Evolutionary conservation across 30 jellyfish, hydroid and myxozoan genomes (phyloP).

Genomic region (Sanderia malayensis): DNA sequence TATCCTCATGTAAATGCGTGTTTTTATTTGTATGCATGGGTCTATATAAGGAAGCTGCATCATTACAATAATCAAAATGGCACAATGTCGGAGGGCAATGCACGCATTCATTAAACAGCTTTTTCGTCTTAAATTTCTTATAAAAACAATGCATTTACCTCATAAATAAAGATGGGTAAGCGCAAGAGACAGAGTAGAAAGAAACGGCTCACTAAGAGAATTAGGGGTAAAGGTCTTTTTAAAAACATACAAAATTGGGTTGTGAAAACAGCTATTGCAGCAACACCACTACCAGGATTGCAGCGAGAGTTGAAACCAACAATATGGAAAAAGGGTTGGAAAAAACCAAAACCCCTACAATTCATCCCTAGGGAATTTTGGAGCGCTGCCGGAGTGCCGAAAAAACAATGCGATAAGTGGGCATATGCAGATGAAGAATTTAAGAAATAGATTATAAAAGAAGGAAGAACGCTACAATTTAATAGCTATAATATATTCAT

Average conservation of each 20-base stretch:
- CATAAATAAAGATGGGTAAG: not conserved
- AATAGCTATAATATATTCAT: not conserved
- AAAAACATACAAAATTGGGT: conserved; percentile 5
- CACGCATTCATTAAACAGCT: not conserved
- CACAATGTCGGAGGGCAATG: too few relatives aligned
- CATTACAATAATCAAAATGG: too few relatives aligned
- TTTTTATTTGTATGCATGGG: too few relatives aligned
- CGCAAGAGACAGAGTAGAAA: not conserved
- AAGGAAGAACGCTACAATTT: too few relatives aligned
- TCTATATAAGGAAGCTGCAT: too few relatives aligned
- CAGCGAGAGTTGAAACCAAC: not conserved
- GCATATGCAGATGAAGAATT: not conserved
- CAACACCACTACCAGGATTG: not conserved
- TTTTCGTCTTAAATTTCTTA: not conserved
- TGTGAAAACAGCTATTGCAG: conserved; percentile 4
- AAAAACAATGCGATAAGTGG: not conserved
- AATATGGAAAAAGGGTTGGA: not conserved
- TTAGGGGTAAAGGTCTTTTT: not conserved
- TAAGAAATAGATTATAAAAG: too few relatives aligned
- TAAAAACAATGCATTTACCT: not conserved
- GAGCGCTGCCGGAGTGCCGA: not conserved
- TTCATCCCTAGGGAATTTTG: not conserved
- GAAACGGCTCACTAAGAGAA: not conserved
- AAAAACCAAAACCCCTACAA: not conserved
- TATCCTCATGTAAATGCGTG: too few relatives aligned